Evolutionary conservation across 2,797 vertebrate species (phyloP).

Genomic region (Lacerta agilis): DNA sequence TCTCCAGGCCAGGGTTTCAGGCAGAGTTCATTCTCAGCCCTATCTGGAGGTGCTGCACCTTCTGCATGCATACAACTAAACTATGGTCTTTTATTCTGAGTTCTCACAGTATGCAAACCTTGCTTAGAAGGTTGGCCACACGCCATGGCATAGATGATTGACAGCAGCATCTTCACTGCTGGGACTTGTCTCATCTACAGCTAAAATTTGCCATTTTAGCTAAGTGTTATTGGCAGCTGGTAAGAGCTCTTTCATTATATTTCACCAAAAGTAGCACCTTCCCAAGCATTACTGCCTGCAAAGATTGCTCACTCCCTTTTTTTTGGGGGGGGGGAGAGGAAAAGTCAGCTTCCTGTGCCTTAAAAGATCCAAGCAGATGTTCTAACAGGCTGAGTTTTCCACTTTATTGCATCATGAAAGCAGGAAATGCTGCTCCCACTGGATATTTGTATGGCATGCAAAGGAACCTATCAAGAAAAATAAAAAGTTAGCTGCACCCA

Average conservation of each 20-base stretch:
- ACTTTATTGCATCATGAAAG: background rate
- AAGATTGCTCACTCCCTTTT: background rate
- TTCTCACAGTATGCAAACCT: too few relatives aligned
- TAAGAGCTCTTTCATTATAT: background rate
- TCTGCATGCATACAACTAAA: too few relatives aligned
- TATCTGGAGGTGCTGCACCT: too few relatives aligned
- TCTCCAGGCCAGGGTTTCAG: too few relatives aligned
- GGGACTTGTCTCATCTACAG: background rate
- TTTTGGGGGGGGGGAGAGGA: too few relatives aligned
- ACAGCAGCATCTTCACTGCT: too few relatives aligned
- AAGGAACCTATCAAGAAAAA: background rate
- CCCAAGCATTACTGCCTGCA: background rate
- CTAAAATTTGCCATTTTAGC: background rate
- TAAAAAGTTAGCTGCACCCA: background rate
- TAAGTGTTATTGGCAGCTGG: background rate
- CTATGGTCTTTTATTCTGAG: background rate
- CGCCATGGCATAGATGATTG: background rate
- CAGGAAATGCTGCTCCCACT: background rate
- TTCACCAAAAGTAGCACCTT: background rate
- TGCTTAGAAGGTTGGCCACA: background rate
- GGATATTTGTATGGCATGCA: background rate
- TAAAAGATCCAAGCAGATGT: background rate
- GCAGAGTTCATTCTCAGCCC: too few relatives aligned
- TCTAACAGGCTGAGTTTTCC: background rate
- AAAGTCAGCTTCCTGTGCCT: background rate